Percentiles rank a stretch among this genome's conserved stretches.
phyloP scores from a whole-genome alignment of 2,888 invertebrate genomes.

The Dicycla oo region DNA sequence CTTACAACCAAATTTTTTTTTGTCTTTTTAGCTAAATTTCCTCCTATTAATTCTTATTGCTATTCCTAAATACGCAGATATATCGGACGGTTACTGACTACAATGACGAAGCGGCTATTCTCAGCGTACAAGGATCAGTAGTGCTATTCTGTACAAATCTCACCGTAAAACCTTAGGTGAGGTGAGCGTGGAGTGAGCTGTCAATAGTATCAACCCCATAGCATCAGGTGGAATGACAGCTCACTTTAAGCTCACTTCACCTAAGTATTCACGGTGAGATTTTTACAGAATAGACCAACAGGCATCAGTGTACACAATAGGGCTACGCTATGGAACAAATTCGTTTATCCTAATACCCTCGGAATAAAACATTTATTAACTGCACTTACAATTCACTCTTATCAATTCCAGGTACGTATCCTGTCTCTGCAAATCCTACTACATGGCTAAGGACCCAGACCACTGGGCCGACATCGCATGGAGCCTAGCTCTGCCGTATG shows the following conservation, averaged over 20 bases:
- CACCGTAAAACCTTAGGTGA: no score
- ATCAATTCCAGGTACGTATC: constrained; percentile 81
- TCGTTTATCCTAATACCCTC: neutral
- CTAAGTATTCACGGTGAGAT: no score
- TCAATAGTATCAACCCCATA: no score
- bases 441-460: constrained; percentile 79
- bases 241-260: no score
- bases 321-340: neutral
- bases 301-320: neutral
- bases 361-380: neutral
- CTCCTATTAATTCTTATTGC: neutral
- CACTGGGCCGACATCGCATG: constrained; percentile 88
- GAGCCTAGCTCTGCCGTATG: constrained; percentile 88
- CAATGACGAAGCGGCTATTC: neutral
- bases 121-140: neutral
- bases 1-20: neutral
- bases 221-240: no score
- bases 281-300: no score
- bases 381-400: neutral
- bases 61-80: neutral
- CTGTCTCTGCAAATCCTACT: constrained; percentile 85
- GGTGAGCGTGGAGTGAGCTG: no score
- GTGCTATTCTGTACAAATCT: no score
- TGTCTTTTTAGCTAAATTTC: neutral
- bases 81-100: neutral